Evolutionary conservation across 2,113 vertebrate genomes (phyloP), one percentile per base, ranked within the genome.

Genomic region (Corydoras sp.): DNA sequence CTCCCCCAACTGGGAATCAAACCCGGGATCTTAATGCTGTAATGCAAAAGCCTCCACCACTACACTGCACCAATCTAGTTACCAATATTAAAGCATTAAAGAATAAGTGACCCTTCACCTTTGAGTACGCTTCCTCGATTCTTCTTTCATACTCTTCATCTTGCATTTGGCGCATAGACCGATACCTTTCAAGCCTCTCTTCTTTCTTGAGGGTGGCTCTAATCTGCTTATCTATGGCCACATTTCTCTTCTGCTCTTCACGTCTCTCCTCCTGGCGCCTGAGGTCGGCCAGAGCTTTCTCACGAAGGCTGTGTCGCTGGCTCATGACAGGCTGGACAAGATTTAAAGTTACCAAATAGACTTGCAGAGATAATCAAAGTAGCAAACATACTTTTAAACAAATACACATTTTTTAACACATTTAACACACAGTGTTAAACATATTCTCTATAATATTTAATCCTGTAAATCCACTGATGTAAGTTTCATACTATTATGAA

Each of bases 121-220:
- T 87, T 7, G 82, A 56, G 72, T 93, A 77, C 13, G 88, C 81
- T 56, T 89, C 88, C 75, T 95, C 88, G 31, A 88, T 80, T 24
- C 84, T 83, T 69, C 81, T 84, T 75, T 93, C 92, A 4, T 76
- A 77, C 12, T 89, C 83, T 69, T 92, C 88, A 9, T 90, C 80
- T 32, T 89, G 88, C 68, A 91, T 51, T 58, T 87, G 75, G 10
- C 87, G 80, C 49, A 86, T 76, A 32, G 86, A 72, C 2, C 86
- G 81, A 81, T 76, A 90, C 61, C 58, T 86, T 32, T 90, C 88
- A 0, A 78, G 56, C 0, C 76, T 79, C 9, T 92, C 85, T 62
- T 93, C 88, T 2, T 68, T 83, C 71, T 76, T 74, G 24, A 90
- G 55, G 9, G 68, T 60, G 49, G 85, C 87, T 55, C 76, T 58